phyloP scores from a whole-genome alignment of 2,113 vertebrate genomes.

The Psittacula cyanocephala region DNA sequence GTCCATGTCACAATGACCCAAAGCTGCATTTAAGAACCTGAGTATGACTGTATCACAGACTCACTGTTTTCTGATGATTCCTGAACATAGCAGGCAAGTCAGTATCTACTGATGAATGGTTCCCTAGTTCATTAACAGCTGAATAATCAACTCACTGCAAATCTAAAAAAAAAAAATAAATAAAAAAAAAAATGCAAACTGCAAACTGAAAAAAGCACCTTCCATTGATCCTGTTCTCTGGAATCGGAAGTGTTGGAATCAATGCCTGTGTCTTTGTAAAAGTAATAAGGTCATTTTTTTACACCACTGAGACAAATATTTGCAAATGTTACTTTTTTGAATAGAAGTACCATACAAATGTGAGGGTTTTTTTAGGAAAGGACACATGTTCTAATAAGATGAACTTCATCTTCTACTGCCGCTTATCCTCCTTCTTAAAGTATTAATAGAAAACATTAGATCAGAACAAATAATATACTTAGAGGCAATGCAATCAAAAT shows the following conservation, averaged over 20 bases:
- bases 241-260: neutral
- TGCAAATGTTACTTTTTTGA: neutral
- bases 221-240: neutral
- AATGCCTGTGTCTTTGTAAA: neutral
- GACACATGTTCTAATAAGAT: neutral
- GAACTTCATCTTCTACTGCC: neutral
- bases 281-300: neutral
- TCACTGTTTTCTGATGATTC: neutral
- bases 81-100: neutral
- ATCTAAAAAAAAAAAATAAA: neutral
- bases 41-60: neutral
- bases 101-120: neutral
- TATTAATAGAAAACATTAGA: conserved; percentile 50
- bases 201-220: neutral
- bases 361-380: neutral
- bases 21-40: neutral
- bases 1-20: accelerated
- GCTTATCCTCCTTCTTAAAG: neutral
- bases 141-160: neutral
- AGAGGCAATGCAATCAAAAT: neutral
- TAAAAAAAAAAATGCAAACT: neutral
- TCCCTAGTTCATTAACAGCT: neutral
- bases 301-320: neutral
- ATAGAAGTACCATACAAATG: neutral
- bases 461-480: neutral